Base-by-base conservation (phyloP, 2,113 vertebrate genomes). In the Sisor rabdophorus region DNA sequence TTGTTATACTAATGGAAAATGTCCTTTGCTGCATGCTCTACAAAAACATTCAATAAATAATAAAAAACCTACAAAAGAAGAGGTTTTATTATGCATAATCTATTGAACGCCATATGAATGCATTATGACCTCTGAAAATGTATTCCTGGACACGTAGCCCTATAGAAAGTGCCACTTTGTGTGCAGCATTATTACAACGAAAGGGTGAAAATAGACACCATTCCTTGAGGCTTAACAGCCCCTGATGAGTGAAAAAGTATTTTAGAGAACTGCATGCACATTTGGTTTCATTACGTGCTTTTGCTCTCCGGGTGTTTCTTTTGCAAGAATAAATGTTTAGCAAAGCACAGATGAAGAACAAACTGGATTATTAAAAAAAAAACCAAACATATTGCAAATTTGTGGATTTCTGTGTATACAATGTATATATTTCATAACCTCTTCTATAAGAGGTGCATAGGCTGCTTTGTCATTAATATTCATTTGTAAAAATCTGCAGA, bases 111-210 rank as follows among this genome's bases (percentile, higher is more conserved):
- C 44, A 28, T 69, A 30, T 53, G 20, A 54, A 70, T n/a, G 48
- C 50, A 17, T 50, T 11, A 17, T 19, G 17, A 48, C 22, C 3
- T 26, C 3, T 22, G 17, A 11, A 4, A 40, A 40, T 0, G 17
- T 20, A 20, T 20, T 36, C 30, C 4, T 4, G 5, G 1, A 16
- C 4, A 2, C 8, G 63, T 67, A 40, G 22, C n/a, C n/a, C 9
- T 47, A 48, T 26, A 17, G 30, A 30, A 70, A 50, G 7, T 28
- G n/a, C 15, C 19, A 1, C 32, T 68, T 47, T 55, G 17, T 60
- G 50, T 73, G 79, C 53, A 77, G 68, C 69, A 67, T 72, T 20
- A 44, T 36, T 48, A 8, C 6, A 1, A 44, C 1, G 17, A 30
- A 4, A 5, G 10, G 30, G 30, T 36, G 48, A 17, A 44, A 11